Percentiles rank a stretch among this genome's conserved stretches.
phyloP scores from a whole-genome alignment of 2,888 invertebrate species.

The Pollenia griseotomentosa region DNA sequence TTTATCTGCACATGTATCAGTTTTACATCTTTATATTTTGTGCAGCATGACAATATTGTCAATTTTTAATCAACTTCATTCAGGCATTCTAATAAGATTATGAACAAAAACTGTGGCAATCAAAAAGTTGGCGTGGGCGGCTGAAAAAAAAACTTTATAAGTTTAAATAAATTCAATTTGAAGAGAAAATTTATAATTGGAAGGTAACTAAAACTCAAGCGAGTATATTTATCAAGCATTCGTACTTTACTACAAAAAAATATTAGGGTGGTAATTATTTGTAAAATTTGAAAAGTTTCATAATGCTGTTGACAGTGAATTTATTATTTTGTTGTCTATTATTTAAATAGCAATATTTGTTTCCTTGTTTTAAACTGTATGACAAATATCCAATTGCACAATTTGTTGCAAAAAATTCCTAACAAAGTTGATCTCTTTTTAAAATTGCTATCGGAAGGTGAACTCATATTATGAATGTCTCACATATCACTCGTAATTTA shows the following conservation, averaged over 20 bases:
- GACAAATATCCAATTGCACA: no score
- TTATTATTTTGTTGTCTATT: no score
- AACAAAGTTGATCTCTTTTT: no score
- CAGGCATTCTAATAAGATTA: slow-evolving; percentile 64
- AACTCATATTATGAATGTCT: not conserved
- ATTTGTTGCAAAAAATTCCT: no score
- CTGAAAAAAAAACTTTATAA: slow-evolving; percentile 13
- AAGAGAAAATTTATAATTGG: slow-evolving; percentile 51
- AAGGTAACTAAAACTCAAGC: slow-evolving; percentile 14
- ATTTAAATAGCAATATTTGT: no score
- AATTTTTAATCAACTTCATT: slow-evolving; percentile 68
- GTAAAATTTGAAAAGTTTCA: not conserved
- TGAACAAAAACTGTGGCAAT: slow-evolving; percentile 47
- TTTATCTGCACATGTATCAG: slow-evolving; percentile 17
- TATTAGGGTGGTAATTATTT: not conserved
- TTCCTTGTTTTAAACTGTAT: no score
- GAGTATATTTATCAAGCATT: not conserved
- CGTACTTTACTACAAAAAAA: not conserved
- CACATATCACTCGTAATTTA: not conserved
- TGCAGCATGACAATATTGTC: slow-evolving; percentile 62
- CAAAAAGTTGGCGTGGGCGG: slow-evolving; percentile 46
- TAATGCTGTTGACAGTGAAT: no score
- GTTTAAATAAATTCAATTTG: slow-evolving; percentile 11
- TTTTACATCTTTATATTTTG: slow-evolving; percentile 44
- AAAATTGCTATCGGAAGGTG: no score